These are phyloP conservation scores for Nomada lathburiana DNA, from an alignment of 2,888 invertebrate genomes.

Conservation along the genomic window DNA sequence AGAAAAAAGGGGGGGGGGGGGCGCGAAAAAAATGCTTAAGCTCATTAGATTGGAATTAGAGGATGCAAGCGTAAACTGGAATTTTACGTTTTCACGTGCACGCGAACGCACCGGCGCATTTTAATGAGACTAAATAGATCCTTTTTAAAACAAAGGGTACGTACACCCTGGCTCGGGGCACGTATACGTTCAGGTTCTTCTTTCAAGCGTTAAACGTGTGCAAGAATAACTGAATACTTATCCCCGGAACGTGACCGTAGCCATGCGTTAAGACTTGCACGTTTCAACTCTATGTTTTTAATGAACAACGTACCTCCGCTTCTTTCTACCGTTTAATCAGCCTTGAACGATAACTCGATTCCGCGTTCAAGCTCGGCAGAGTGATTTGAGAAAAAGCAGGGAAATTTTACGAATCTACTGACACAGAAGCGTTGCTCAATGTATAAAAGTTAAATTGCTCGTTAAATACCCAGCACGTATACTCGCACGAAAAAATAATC, in stretches of 20 bases:
- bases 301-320: not conserved
- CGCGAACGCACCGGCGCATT: not conserved
- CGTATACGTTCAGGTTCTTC: too few relatives aligned
- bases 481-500: too few relatives aligned
- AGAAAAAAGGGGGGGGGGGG: too few relatives aligned
- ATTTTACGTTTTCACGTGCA: not conserved
- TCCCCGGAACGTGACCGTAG: not conserved
- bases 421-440: too few relatives aligned
- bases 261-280: not conserved
- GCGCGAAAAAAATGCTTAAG: not conserved
- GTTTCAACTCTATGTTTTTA: not conserved
- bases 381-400: not conserved
- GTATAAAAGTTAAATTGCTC: too few relatives aligned
- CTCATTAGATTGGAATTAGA: conserved; percentile 7
- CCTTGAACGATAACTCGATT: not conserved
- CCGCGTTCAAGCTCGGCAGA: not conserved
- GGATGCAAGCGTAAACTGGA: not conserved
- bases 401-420: too few relatives aligned
- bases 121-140: conserved; percentile 15
- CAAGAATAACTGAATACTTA: conserved; percentile 1
- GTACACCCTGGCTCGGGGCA: not conserved
- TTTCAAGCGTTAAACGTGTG: conserved; percentile 1
- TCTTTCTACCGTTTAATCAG: not conserved
- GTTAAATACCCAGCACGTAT: too few relatives aligned
- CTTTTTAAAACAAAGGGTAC: conserved; percentile 9